Percentiles rank a stretch among this genome's conserved stretches.
These are phyloP conservation scores for Leptinotarsa peninsularis DNA, from an alignment of 2,888 invertebrate species.

Conservation along the genomic window DNA sequence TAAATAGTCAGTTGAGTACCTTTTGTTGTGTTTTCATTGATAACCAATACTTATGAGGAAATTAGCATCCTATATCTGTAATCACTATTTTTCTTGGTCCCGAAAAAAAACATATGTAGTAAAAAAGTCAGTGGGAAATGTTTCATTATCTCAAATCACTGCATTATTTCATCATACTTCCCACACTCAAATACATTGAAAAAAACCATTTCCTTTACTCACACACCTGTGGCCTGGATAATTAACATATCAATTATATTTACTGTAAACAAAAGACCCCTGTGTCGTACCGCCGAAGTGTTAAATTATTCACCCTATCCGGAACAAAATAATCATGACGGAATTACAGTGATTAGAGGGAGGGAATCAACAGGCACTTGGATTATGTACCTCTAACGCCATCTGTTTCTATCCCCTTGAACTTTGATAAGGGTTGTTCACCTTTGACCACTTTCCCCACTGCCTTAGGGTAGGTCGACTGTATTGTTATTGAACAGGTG, in stretches of 20 bases:
- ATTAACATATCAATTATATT: not conserved
- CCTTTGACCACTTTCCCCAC: slow-evolving; percentile 31
- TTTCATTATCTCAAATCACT: not conserved
- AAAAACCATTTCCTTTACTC: too few species aligned
- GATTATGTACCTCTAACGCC: slow-evolving; percentile 27
- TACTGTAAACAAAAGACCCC: not conserved
- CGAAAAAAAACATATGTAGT: too few species aligned
- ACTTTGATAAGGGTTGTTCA: slow-evolving; percentile 39
- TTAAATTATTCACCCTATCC: slow-evolving; percentile 19
- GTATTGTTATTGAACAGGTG: slow-evolving; percentile 9
- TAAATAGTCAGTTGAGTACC: too few species aligned
- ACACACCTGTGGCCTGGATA: slow-evolving; percentile 2
- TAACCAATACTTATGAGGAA: too few species aligned
- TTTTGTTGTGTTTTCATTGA: too few species aligned
- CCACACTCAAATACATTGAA: too few species aligned
- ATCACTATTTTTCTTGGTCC: too few species aligned
- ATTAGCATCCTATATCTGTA: too few species aligned
- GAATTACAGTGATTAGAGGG: not conserved
- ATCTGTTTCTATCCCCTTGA: slow-evolving; percentile 29
- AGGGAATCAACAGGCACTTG: slow-evolving; percentile 7
- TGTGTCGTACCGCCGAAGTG: not conserved
- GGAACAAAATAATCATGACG: not conserved
- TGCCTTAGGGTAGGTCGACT: slow-evolving; percentile 10
- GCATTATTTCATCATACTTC: not conserved
- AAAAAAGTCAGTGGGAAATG: not conserved